Percentiles rank a stretch among this genome's conserved stretches.
phyloP scores from a whole-genome alignment of 2,888 invertebrate genomes.

The Tiliacea citrago region DNA sequence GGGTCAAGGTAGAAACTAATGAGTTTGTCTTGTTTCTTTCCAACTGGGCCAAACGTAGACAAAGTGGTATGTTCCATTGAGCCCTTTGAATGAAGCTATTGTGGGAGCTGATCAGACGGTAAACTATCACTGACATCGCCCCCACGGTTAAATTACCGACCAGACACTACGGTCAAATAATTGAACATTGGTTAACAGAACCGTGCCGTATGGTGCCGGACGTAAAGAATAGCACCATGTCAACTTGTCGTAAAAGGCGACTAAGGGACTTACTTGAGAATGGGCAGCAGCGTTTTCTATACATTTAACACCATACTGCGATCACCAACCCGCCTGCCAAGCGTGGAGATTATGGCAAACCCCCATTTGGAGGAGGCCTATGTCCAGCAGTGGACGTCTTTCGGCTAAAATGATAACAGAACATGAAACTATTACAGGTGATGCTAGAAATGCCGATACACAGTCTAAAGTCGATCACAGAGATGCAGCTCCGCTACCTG shows the following conservation, averaged over 20 bases:
- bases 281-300: no score
- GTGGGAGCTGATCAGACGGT: background rate
- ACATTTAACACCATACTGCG: no score
- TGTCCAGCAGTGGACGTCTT: no score
- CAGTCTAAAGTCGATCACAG: slow-evolving; percentile 76
- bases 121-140: background rate
- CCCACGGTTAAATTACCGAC: no score
- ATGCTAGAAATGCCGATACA: slow-evolving; percentile 79
- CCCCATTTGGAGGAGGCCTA: no score
- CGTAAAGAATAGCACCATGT: no score
- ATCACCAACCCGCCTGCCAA: no score
- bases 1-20: background rate
- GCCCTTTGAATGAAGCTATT: background rate
- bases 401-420: background rate
- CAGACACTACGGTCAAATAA: background rate
- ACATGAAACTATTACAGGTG: slow-evolving; percentile 71
- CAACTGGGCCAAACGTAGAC: no score
- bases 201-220: no score
- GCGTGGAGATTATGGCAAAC: no score
- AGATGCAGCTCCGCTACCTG: slow-evolving; percentile 77
- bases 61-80: background rate
- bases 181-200: background rate
- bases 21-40: background rate
- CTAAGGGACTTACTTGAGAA: no score
- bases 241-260: no score